These are phyloP conservation scores for Bombyx mandarina DNA, from an alignment of 1,140 invertebrate genomes.

Conservation along the genomic window DNA sequence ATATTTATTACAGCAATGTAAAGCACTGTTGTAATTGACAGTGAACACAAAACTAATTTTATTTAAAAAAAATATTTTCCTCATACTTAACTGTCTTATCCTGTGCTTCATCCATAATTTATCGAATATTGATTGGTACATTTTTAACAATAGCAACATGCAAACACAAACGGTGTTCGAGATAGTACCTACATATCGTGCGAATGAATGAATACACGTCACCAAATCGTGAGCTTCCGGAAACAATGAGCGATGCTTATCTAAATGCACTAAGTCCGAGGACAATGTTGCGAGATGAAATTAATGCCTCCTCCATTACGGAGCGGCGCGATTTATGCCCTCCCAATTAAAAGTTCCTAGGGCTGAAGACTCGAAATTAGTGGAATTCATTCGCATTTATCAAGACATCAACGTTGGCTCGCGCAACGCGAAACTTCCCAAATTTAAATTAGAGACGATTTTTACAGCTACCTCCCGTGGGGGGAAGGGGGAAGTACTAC, in stretches of 20 bases:
- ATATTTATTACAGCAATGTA: too few species aligned
- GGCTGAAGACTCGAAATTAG: conserved; percentile 65
- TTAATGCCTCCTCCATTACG: conserved; percentile 58
- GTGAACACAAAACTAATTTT: too few species aligned
- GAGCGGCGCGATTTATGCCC: conserved; percentile 50
- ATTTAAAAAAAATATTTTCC: too few species aligned
- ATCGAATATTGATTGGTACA: too few species aligned
- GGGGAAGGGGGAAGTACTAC: conserved; percentile 55
- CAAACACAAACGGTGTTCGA: too few species aligned
- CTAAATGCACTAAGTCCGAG: conserved; percentile 35
- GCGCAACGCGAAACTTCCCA: conserved; percentile 66
- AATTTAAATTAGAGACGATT: conserved; percentile 72
- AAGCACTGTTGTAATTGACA: too few species aligned
- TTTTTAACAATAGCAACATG: too few species aligned
- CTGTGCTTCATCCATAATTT: too few species aligned
- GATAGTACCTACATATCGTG: conserved; percentile 6
- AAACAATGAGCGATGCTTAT: conserved; percentile 63
- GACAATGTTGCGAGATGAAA: conserved; percentile 54
- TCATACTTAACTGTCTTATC: too few species aligned
- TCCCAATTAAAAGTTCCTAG: conserved; percentile 66
- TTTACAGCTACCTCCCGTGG: conserved; percentile 65
- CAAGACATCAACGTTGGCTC: conserved; percentile 67
- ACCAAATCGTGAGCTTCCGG: conserved; percentile 22
- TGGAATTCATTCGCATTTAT: conserved; percentile 66
- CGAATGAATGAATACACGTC: too few species aligned